Conservation (phyloP, 2,888 invertebrate species). For the Agrotis puta region DNA sequence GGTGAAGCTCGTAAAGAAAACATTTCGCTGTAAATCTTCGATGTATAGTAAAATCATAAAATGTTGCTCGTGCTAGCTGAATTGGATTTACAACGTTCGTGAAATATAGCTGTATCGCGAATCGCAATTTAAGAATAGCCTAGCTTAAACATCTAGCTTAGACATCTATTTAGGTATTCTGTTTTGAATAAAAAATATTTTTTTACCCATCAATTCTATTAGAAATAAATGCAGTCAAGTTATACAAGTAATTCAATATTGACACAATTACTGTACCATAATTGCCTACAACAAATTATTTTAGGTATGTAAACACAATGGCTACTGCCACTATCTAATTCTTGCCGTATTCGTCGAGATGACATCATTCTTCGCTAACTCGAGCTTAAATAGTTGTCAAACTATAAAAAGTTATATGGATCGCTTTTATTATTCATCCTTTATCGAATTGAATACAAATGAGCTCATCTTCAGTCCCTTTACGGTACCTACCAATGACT, state of each 20-base stretch:
- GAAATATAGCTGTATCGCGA: slow-evolving; percentile 7
- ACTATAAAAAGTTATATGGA: slow-evolving; percentile 42
- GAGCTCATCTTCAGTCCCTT: slow-evolving; percentile 52
- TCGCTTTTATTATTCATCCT: slow-evolving; percentile 55
- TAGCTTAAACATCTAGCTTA: slow-evolving; percentile 5
- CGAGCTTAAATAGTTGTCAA: slow-evolving; percentile 44
- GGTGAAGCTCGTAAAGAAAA: slow-evolving; percentile 21
- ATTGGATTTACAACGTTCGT: slow-evolving; percentile 19
- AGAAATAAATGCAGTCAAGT: neutral
- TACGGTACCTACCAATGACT: slow-evolving; percentile 43
- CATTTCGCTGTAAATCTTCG: slow-evolving; percentile 11
- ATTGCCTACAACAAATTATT: neutral
- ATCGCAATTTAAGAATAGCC: slow-evolving; percentile 1
- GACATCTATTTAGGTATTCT: neutral
- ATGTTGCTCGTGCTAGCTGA: slow-evolving; percentile 5
- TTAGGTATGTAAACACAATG: neutral
- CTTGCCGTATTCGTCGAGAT: slow-evolving; percentile 37
- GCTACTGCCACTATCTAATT: slow-evolving; percentile 27
- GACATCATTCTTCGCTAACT: slow-evolving; percentile 50
- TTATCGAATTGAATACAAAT: slow-evolving; percentile 59
- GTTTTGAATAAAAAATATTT: neutral
- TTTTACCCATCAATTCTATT: neutral
- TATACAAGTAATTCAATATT: slow-evolving; percentile 9
- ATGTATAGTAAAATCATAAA: slow-evolving; percentile 14
- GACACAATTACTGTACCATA: neutral